Evolutionary conservation across 2,113 vertebrate species (phyloP).

Genomic region (Barbus barbus): DNA sequence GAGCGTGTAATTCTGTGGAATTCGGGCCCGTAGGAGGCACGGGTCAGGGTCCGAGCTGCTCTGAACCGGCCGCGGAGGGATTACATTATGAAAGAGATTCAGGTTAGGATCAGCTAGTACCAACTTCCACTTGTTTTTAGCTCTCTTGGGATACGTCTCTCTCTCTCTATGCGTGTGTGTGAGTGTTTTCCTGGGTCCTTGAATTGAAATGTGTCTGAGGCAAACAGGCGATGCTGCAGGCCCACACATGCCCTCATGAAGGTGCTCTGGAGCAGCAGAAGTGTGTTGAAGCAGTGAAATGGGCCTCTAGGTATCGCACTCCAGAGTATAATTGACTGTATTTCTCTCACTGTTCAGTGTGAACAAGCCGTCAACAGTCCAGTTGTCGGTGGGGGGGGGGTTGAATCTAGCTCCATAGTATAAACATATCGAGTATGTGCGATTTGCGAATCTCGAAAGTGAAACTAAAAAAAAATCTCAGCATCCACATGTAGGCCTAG

Average conservation of each 20-base stretch:
- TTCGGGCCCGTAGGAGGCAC: neutral
- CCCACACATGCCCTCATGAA: neutral
- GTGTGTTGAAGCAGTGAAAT: neutral
- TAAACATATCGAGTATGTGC: too few species aligned
- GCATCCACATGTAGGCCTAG: too few species aligned
- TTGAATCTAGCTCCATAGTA: too few species aligned
- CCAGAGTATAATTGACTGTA: neutral
- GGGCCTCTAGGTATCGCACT: neutral
- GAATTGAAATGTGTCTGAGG: neutral
- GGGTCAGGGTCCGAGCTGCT: slow-evolving; percentile 9
- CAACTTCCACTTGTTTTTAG: slow-evolving; percentile 10
- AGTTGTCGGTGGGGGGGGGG: too few species aligned
- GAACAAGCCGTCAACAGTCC: too few species aligned
- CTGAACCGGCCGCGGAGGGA: neutral
- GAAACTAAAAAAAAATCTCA: too few species aligned
- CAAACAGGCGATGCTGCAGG: neutral
- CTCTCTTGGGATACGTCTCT: neutral
- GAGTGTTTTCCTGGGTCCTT: neutral
- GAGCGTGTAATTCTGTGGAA: slow-evolving; percentile 30
- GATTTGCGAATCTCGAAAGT: too few species aligned
- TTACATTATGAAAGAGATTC: slow-evolving; percentile 37
- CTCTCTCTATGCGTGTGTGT: neutral
- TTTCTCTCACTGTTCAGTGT: neutral
- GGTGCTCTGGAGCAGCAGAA: neutral
- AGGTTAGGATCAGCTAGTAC: neutral